Base-by-base conservation (phyloP, 1,140 invertebrate species). In the Pseudobourletiella spinata region DNA sequence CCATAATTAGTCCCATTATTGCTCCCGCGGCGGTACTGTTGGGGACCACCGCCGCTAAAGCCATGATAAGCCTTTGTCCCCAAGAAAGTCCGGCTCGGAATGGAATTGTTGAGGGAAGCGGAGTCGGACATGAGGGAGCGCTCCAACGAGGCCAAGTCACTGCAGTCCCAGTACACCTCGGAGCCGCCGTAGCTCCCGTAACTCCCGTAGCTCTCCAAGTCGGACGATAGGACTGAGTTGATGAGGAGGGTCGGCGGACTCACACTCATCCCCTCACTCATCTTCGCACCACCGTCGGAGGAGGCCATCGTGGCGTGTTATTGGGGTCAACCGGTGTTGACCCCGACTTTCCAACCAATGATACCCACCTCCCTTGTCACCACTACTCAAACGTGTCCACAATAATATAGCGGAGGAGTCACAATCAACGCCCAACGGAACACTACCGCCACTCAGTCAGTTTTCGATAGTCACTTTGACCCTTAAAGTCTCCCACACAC, bases 91-190 rank as follows among this genome's bases (percentile, higher is more conserved):
- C 55, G 58, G 18, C 42, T 51, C 3, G 26, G 43, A n/a, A 50
- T 56, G 22, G 55, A 63, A 29, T 48, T 50, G 46, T 58, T 22
- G 29, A 62, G 55, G 25, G 39, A 59, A 55, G 30, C 50, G 11
- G 57, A 58, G 26, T 63, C 57, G 4, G 35, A 55, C 20, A 61
- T 18, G 4, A 66, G 43, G 1, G 29, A 43, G n/a, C 56, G 28
- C 28, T 66, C 64, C 16, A 66, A 29, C 14, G 54, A 58, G 11
- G 57, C 56, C 11, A 66, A 32, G 35, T 66, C 64, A 28, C 48
- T 55, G 50, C 64, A 66, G 32, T 66, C 64, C 64, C 64, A 66
- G 29, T 59, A 66, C 16, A 54, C 59, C 39, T 52, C 50, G 16
- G 64, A 66, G 6, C 43, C 28, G 26, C 29, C 52, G 22, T 55